These are phyloP conservation scores for Habropoda laboriosa DNA, from an alignment of 1,140 invertebrate species.

Conservation along the genomic window DNA sequence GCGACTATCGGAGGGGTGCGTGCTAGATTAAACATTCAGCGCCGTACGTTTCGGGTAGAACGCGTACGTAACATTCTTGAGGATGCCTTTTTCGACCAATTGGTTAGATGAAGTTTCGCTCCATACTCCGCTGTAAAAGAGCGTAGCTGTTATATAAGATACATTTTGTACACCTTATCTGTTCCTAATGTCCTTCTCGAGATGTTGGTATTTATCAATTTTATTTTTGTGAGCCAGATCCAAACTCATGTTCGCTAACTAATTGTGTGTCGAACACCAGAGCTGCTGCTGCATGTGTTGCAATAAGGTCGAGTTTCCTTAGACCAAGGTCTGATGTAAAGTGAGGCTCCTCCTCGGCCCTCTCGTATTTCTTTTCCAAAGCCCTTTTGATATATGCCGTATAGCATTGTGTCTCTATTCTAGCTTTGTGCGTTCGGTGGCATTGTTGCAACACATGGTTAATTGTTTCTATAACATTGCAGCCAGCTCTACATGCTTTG, in stretches of 20 bases:
- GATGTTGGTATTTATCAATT: neutral
- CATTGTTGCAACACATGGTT: no score
- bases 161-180: neutral
- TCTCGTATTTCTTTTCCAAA: no score
- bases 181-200: neutral
- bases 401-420: no score
- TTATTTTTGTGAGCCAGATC: neutral
- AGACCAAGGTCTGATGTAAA: slow-evolving; percentile 18
- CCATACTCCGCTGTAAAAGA: slow-evolving; percentile 31
- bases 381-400: no score
- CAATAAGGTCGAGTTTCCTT: slow-evolving; percentile 37
- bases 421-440: no score
- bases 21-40: no score
- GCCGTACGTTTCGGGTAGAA: no score
- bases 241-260: neutral
- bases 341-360: slow-evolving; percentile 15
- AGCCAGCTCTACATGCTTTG: no score
- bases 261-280: slow-evolving; percentile 34
- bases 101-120: neutral
- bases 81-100: neutral
- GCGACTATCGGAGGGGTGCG: no score
- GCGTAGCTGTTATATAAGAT: no score
- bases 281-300: neutral
- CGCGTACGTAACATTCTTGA: no score
- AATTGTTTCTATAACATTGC: no score